Conservation (phyloP, 30 jellyfish, hydroid and myxozoan species). For the Turritopsis dohrnii region DNA sequence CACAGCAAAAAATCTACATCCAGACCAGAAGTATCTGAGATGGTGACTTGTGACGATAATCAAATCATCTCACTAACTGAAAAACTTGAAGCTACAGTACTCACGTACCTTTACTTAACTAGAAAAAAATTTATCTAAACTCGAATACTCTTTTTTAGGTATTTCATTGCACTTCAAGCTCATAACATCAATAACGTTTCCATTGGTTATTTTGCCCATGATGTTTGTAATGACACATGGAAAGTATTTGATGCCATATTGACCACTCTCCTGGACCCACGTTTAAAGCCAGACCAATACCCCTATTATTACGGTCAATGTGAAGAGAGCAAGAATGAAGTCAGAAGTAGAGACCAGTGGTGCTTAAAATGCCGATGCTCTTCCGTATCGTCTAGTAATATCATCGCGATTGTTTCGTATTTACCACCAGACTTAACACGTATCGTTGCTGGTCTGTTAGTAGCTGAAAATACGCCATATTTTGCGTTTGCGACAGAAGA, state of each 20-base stretch:
- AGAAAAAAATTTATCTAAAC: too few species aligned
- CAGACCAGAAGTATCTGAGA: too few species aligned
- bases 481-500: constrained; percentile 1
- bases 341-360: not conserved
- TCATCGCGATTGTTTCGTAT: not conserved
- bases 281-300: not conserved
- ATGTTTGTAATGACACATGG: not conserved
- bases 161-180: not conserved
- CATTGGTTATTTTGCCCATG: not conserved
- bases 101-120: not conserved
- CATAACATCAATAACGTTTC: not conserved
- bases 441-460: not conserved
- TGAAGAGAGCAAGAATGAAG: too few species aligned
- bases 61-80: not conserved
- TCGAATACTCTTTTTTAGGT: not conserved
- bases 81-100: not conserved
- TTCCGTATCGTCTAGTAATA: not conserved
- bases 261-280: not conserved
- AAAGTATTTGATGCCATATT: not conserved
- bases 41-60: not conserved
- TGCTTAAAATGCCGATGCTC: not conserved
- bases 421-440: not conserved
- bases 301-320: not conserved
- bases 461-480: not conserved
- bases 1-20: too few species aligned